phyloP scores from a whole-genome alignment of 2,113 vertebrate species.

The Diadophis punctatus region DNA sequence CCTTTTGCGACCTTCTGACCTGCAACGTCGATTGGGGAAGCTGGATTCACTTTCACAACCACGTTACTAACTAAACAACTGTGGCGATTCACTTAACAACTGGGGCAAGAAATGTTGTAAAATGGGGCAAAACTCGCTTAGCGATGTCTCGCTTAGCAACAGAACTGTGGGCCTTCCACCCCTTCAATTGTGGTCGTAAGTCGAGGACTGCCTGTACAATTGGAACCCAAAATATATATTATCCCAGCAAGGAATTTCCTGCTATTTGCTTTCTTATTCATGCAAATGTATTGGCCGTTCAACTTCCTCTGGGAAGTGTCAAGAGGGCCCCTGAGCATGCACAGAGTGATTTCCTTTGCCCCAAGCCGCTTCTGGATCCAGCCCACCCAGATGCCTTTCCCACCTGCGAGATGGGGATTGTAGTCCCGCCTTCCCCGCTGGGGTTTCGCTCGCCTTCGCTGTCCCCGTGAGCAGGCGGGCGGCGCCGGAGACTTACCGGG shows the following conservation, averaged over 20 bases:
- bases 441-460: neutral
- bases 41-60: no score
- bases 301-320: neutral
- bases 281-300: neutral
- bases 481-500: neutral
- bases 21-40: no score
- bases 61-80: no score
- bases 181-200: no score
- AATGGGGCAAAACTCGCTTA: no score
- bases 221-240: no score
- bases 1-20: no score
- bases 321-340: neutral
- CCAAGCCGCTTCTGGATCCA: neutral
- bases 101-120: no score
- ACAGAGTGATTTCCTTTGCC: neutral
- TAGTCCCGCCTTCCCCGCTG: neutral
- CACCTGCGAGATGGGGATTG: neutral
- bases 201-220: no score
- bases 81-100: no score
- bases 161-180: no score
- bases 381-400: neutral
- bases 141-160: no score
- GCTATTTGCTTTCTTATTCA: neutral
- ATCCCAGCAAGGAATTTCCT: neutral
- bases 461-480: neutral